Base-by-base conservation (phyloP, 2,888 invertebrate genomes). In the Neoitamus cyanurus region DNA sequence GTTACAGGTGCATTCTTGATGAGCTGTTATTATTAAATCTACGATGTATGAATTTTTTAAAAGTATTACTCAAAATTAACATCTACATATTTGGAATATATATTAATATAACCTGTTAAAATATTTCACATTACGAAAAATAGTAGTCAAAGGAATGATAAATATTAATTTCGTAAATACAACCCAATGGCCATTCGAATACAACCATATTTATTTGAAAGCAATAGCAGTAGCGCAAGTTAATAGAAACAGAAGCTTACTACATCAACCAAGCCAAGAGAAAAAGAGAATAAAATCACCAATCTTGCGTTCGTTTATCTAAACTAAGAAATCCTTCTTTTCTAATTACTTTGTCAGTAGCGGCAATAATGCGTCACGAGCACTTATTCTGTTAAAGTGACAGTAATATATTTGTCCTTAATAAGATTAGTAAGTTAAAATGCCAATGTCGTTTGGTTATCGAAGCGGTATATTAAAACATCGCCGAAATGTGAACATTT, bases 401-500 rank as follows among this genome's bases (percentile, higher is more conserved):
- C 25, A 58, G 9, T 58, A 58, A 58, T 9, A 58, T 20, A 58
- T 20, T 58, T 9, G 20, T 58, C 11, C 6, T 48, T 2, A 48
- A n/a, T 15, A 70, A 1, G n/a, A 30, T 70, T 70, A 70, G n/a
- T 70, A 70, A 30, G 13, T 30, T 70, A 30, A 70, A n/a, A 30
- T 73, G 73, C 36, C 73, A 36, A 73, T 73, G 73, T 31, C 20
- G 11, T 31, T 20, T 34, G 15, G 15, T 73, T 73, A 73, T 73
- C 73, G 73, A 73, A 34, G 73, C 73, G 36, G 11, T 25, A 46
- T 2, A 20, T 37, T 75, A 75, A 68, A 48, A 80, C 36, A 73
- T 73, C 31, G 37, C n/a, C 42, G 72, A 48, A 77, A 85, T 75
- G 73, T 77, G 68, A 70, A 72, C 72, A 75, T 83, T 82, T 73